Evolutionary conservation across 2,888 invertebrate species (phyloP).

Genomic region (Gibbula magus): DNA sequence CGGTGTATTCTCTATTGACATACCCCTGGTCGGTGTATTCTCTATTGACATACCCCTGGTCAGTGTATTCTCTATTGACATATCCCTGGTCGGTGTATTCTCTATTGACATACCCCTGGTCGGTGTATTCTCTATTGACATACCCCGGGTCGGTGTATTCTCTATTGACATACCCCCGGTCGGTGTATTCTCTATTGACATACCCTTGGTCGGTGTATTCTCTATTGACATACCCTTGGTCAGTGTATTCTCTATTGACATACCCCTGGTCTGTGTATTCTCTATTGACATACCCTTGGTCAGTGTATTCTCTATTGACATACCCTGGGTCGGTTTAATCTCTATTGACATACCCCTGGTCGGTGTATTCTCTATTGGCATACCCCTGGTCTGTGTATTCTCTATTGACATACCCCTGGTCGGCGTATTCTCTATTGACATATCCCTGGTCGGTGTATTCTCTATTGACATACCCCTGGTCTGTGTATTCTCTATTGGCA

Average conservation of each 20-base stretch:
- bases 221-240: conserved; percentile 91
- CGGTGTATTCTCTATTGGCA: conserved; percentile 96
- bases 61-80: conserved; percentile 96
- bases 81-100: conserved; percentile 90
- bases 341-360: conserved; percentile 91
- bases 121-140: conserved; percentile 96
- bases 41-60: conserved; percentile 91
- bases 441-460: conserved; percentile 90
- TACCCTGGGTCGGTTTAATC: conserved; percentile 90
- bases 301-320: conserved; percentile 96
- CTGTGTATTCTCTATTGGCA: conserved; percentile 96
- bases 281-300: conserved; percentile 91
- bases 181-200: conserved; percentile 96
- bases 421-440: conserved; percentile 96
- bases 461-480: conserved; percentile 91
- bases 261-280: conserved; percentile 90
- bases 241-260: conserved; percentile 96
- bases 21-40: conserved; percentile 90
- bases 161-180: conserved; percentile 91
- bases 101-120: conserved; percentile 91
- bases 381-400: conserved; percentile 90
- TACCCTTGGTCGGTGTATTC: conserved; percentile 90
- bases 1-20: conserved; percentile 96
- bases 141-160: conserved; percentile 90
- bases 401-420: conserved; percentile 91